A percentile compares a stretch with the other conserved stretches of the same genome.
These are phyloP conservation scores for Eupeodes latifasciatus DNA, from an alignment of 2,888 invertebrate species.

Conservation along the genomic window DNA sequence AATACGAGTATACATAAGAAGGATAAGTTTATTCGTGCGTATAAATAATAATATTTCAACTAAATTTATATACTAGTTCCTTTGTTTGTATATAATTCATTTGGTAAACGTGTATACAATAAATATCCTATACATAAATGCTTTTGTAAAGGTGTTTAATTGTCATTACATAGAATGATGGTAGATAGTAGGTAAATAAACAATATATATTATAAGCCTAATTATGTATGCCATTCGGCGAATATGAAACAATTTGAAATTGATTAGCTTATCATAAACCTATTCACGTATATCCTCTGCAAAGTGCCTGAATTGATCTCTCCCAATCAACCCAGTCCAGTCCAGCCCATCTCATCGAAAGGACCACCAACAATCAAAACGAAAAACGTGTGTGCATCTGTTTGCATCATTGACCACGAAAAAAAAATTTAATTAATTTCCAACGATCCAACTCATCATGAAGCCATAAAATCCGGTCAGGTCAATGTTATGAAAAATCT, in stretches of 20 bases:
- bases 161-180: conserved; percentile 19
- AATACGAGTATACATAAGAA: no score
- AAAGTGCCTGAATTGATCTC: not conserved
- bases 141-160: no score
- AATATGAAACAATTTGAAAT: conserved; percentile 52
- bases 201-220: conserved; percentile 29
- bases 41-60: no score
- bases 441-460: conserved; percentile 36
- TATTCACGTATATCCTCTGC: conserved; percentile 23
- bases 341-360: not conserved
- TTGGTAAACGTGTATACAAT: no score
- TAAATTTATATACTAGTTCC: no score
- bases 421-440: conserved; percentile 61
- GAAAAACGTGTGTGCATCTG: conserved; percentile 22
- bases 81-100: no score
- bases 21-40: no score
- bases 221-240: conserved; percentile 46
- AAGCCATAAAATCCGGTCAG: conserved; percentile 25
- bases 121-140: no score
- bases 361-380: conserved; percentile 19
- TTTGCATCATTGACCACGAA: conserved; percentile 6
- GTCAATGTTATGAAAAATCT: conserved; percentile 5
- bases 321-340: not conserved
- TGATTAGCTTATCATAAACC: conserved; percentile 60
- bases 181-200: no score